phyloP scores from a whole-genome alignment of 2,797 vertebrate species.

The Melanogrammus aeglefinus region DNA sequence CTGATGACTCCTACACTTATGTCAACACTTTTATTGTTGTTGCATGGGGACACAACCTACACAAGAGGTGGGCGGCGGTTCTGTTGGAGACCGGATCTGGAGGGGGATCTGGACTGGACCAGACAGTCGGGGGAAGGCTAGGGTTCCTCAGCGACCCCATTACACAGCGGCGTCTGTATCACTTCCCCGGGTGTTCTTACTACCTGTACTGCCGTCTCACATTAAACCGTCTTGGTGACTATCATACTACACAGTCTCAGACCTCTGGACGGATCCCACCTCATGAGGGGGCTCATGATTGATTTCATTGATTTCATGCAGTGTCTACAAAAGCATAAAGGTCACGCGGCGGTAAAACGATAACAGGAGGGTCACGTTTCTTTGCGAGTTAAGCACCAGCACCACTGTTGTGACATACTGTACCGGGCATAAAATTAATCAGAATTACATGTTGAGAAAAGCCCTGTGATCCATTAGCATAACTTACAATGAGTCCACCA shows the following conservation, averaged over 20 bases:
- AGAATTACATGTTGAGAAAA: slow-evolving; percentile 42
- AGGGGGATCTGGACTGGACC: slow-evolving; percentile 29
- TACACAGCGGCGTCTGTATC: slow-evolving; percentile 40
- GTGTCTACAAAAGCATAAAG: slow-evolving; percentile 1
- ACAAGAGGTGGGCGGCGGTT: slow-evolving; percentile 34
- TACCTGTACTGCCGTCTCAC: slow-evolving; percentile 18
- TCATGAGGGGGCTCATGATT: background rate
- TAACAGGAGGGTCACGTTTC: background rate
- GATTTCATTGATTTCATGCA: background rate
- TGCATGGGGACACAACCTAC: slow-evolving; percentile 43
- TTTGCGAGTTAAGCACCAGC: background rate
- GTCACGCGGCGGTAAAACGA: background rate
- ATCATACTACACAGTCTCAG: background rate
- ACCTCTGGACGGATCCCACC: background rate
- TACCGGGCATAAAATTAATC: slow-evolving; percentile 39
- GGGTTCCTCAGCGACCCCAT: slow-evolving; percentile 31
- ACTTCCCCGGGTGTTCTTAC: slow-evolving; percentile 36
- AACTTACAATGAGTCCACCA: slow-evolving; percentile 38
- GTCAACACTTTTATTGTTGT: slow-evolving; percentile 39
- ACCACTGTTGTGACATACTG: slow-evolving; percentile 17
- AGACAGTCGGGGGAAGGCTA: slow-evolving; percentile 48
- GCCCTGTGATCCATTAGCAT: slow-evolving; percentile 35
- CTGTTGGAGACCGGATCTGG: slow-evolving; percentile 30
- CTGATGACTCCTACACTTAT: slow-evolving; percentile 48
- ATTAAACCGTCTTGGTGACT: background rate